Base-by-base conservation (phyloP, 2,797 vertebrate genomes). In the Helicolenus hilgendorfi region DNA sequence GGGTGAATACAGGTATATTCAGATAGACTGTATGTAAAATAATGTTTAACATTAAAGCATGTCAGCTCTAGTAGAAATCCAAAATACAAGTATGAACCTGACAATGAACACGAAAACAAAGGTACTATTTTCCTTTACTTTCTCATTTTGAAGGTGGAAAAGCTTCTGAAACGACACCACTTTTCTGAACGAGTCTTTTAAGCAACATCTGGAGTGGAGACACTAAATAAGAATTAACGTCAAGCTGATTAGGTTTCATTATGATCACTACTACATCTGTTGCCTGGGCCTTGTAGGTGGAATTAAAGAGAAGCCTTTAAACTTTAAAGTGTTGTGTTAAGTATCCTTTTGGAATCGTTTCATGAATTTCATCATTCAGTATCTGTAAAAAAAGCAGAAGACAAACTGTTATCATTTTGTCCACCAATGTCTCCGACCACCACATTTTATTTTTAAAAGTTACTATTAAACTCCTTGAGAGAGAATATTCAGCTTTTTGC, bases 241-340 rank as follows among this genome's bases (percentile, higher is more conserved):
- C 9, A 24, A 55, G 15, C 56, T 5, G 68, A 76, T 83, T 36
- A 22, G 7, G n/a, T 77, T 81, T 84, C 62, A 77, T 83, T 49
- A 27, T 72, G 76, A 82, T 85, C 41, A 79, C 56, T 35, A 15
- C 71, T 53, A 71, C 49, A 71, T 85, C 62, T 67, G 73, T 24
- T 78, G 36, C 45, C 59, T 69, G 64, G 49, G 11, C 22, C 6
- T 38, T 71, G 29, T 64, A 56, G 14, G 45, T 83, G 36, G n/a
- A 64, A 22, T 63, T 75, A 18, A 65, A 80, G 27, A 38, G 11
- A 36, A 63, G 3, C n/a, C 1, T 8, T 24, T n/a, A n/a, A 27
- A 38, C 18, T 83, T 72, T 26, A n/a, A 45, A 63, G 0, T 55
- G 22, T n/a, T n/a, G n/a, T n/a, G 11, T 70, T 67, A 35, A 33